Percentiles rank a stretch among this genome's conserved stretches.
These are phyloP conservation scores for Phalacrocorax aristotelis DNA, from an alignment of 2,113 vertebrate genomes.

Conservation along the genomic window DNA sequence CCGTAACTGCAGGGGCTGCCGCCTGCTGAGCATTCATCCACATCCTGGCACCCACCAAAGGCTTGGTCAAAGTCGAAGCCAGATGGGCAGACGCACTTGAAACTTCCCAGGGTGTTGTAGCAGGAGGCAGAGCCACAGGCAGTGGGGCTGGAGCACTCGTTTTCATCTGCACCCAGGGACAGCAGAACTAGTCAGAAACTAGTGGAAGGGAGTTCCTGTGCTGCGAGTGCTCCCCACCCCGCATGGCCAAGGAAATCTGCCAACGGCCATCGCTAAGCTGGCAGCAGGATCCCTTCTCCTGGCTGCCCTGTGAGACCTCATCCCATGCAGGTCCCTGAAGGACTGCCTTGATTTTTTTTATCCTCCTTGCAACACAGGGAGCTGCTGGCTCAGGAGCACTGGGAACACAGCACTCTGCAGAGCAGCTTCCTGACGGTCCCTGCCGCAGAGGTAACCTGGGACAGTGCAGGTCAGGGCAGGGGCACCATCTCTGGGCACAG, in stretches of 20 bases:
- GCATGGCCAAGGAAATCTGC: neutral
- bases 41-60: constrained; percentile 85
- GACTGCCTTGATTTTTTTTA: neutral
- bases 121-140: constrained; percentile 89
- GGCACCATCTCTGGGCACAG: neutral
- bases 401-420: neutral
- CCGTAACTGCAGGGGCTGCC: constrained; percentile 88
- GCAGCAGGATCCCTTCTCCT: neutral
- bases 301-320: neutral
- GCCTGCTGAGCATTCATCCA: constrained; percentile 83
- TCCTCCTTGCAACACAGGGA: neutral
- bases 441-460: neutral
- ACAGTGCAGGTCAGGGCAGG: neutral
- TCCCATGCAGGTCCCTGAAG: neutral
- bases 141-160: constrained; percentile 83
- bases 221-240: neutral
- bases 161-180: constrained; percentile 80
- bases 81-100: constrained; percentile 90
- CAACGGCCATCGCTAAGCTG: neutral
- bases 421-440: neutral
- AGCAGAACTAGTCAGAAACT: neutral
- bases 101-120: constrained; percentile 94
- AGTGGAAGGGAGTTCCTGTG: neutral
- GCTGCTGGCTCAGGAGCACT: neutral
- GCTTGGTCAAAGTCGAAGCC: constrained; percentile 89